Percentiles rank a stretch among this genome's conserved stretches.
These are phyloP conservation scores for Drosophila pandora DNA, from an alignment of 1,140 invertebrate species.

Conservation along the genomic window DNA sequence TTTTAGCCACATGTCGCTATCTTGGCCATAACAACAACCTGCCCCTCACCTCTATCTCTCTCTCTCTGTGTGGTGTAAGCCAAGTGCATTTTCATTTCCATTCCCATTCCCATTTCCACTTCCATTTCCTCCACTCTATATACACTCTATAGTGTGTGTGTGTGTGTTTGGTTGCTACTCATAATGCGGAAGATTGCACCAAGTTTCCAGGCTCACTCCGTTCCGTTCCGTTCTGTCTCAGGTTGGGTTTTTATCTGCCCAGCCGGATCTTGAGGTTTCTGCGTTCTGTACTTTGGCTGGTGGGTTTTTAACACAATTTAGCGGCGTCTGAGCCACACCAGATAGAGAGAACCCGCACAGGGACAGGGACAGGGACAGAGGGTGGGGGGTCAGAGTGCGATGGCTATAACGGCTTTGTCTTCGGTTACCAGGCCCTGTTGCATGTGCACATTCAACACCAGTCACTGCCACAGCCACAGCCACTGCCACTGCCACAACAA, in stretches of 20 bases:
- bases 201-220: conserved; percentile 34
- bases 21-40: conserved; percentile 13
- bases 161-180: conserved; percentile 49
- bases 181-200: conserved; percentile 82
- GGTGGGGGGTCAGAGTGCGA: conserved; percentile 8
- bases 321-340: conserved; percentile 41
- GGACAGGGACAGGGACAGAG: neutral
- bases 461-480: neutral
- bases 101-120: conserved; percentile 49
- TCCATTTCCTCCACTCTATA: conserved; percentile 28
- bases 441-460: conserved; percentile 44
- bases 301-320: conserved; percentile 80
- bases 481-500: conserved; percentile 16
- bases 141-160: conserved; percentile 1
- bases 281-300: conserved; percentile 73
- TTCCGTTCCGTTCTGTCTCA: conserved; percentile 49
- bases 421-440: conserved; percentile 50
- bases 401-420: conserved; percentile 61
- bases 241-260: conserved; percentile 58
- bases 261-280: conserved; percentile 77
- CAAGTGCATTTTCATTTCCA: conserved; percentile 80
- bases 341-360: conserved; percentile 10
- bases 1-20: conserved; percentile 69
- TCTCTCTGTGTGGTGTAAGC: conserved; percentile 39
- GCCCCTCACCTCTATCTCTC: neutral